phyloP scores from a whole-genome alignment of 2,797 vertebrate genomes.

The Mareca penelope region DNA sequence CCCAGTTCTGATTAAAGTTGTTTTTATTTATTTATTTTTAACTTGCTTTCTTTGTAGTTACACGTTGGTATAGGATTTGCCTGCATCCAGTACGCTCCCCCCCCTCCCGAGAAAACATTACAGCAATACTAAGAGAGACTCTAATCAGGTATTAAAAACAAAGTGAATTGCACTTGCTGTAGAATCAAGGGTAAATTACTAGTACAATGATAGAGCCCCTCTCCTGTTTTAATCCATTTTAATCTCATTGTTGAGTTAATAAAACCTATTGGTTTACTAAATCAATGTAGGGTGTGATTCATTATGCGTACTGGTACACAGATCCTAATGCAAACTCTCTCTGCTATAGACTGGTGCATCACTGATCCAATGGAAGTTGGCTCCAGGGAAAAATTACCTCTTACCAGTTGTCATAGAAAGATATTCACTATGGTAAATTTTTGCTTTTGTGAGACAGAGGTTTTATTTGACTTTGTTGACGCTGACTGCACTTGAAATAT shows the following conservation, averaged over 20 bases:
- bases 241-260: constrained; percentile 67
- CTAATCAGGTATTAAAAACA: constrained; percentile 28
- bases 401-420: constrained; percentile 29
- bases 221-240: constrained; percentile 63
- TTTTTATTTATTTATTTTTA: not conserved
- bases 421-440: not conserved
- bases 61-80: not conserved
- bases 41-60: not conserved
- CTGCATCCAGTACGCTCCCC: not conserved
- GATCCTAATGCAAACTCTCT: constrained; percentile 4
- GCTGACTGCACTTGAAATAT: constrained; percentile 31
- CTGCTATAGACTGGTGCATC: not conserved
- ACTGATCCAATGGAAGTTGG: constrained; percentile 31
- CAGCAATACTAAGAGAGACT: not conserved
- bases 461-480: constrained; percentile 71
- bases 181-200: constrained; percentile 47
- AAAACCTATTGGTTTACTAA: constrained; percentile 62
- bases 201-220: constrained; percentile 25
- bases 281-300: constrained; percentile 62
- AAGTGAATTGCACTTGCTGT: constrained; percentile 31
- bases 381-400: constrained; percentile 56
- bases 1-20: not conserved
- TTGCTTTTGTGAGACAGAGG: not conserved
- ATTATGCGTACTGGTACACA: constrained; percentile 1
- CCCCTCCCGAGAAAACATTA: not conserved